Base-by-base conservation (phyloP, 2,888 invertebrate genomes). In the Eretmocerus hayati region DNA sequence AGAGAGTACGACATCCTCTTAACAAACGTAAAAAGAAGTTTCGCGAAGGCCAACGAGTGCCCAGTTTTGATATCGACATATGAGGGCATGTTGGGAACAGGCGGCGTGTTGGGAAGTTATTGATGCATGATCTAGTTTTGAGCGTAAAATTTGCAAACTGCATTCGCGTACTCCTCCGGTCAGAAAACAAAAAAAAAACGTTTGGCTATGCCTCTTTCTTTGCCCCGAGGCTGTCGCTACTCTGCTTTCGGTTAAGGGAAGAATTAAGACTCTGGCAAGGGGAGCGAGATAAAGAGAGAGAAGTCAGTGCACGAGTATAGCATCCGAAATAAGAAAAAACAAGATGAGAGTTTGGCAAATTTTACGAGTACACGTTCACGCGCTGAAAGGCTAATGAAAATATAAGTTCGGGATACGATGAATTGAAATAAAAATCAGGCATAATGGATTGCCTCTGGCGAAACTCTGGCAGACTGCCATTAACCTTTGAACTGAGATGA, bases 341-440 rank as follows among this genome's bases (percentile, higher is more conserved):
- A 11, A 26, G 26, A 6, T 9, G 6, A 26, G 26, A 6, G 8
- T 26, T 26, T 6, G 26, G 26, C 26, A 6, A 11, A 11, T 11
- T 26, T 26, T 26, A 26, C 26, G 26, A 26, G 26, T 35, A 22
- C 42, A 26, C 30, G 38, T 4, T 62, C 39, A 22, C 42, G 33
- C 30, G 38, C 6, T 62, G 60, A 64, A 63, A 64, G 64, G 63
- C 65, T 69, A 67, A 69, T 67, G 67, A 69, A 70, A 69, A 70
- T 69, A 69, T 70, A 69, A 69, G 64, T 66, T 63, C 61, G 35
- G 23, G 60, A 62, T 62, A 58, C 59, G 26, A 62, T 62, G 64
- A 61, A 63, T 66, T 64, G 60, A 58, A 65, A 62, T 61, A 63
- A 64, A 64, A 62, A 57, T 61, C 58, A 11, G 26, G 26, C 26